Conservation (phyloP, 2,888 invertebrate genomes). For the Acronicta alni region DNA sequence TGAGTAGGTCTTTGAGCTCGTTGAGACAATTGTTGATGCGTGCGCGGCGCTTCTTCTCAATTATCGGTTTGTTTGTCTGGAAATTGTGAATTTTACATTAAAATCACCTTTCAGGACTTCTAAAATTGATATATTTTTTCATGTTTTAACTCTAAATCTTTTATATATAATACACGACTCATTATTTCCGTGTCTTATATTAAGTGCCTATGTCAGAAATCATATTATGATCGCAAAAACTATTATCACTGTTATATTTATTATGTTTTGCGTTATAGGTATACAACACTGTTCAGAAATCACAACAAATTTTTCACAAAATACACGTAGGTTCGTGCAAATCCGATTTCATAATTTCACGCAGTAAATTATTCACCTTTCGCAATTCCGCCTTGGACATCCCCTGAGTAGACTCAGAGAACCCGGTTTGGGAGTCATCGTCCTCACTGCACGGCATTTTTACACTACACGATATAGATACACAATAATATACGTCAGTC, state of each 20-base stretch:
- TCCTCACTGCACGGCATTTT: slow-evolving; percentile 91
- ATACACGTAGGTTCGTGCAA: neutral
- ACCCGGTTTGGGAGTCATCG: slow-evolving; percentile 87
- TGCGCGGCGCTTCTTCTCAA: slow-evolving; percentile 97
- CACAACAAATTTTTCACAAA: neutral
- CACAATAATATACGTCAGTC: slow-evolving; percentile 62
- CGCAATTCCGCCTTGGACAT: slow-evolving; percentile 92
- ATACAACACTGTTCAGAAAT: too few species aligned
- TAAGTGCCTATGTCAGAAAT: too few species aligned
- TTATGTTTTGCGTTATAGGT: too few species aligned
- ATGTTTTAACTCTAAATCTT: too few species aligned
- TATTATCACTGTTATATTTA: too few species aligned
- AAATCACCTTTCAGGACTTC: neutral
- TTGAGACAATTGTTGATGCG: slow-evolving; percentile 97
- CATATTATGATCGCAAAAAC: too few species aligned
- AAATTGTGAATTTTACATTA: slow-evolving; percentile 17
- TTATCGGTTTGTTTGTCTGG: slow-evolving; percentile 97
- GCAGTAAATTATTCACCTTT: slow-evolving; percentile 84
- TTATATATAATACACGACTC: too few species aligned
- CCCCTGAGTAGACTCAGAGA: slow-evolving; percentile 87
- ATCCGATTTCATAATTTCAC: neutral
- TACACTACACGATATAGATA: slow-evolving; percentile 32
- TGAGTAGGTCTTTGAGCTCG: slow-evolving; percentile 95
- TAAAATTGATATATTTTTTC: too few species aligned
- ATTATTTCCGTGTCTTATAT: too few species aligned